Percentiles rank a stretch among this genome's conserved stretches.
These are phyloP conservation scores for Apamea epomidion DNA, from an alignment of 2,888 invertebrate genomes.

Conservation along the genomic window DNA sequence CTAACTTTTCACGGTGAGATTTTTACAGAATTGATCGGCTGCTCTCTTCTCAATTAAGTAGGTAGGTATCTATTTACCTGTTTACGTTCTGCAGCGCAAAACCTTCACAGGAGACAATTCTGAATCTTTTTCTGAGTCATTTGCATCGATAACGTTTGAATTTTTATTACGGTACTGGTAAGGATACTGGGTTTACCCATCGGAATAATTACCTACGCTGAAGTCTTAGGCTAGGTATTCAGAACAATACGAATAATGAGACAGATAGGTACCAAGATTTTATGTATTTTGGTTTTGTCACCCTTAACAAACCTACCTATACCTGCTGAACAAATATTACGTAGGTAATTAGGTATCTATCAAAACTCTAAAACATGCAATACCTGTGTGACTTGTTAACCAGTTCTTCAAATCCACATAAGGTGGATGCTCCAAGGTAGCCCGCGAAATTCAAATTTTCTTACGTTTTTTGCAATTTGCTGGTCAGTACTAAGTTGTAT, in stretches of 20 bases:
- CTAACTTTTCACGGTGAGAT: no score
- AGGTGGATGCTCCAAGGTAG: no score
- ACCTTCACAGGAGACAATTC: slow-evolving; percentile 3
- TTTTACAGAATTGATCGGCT: no score
- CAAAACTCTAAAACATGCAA: not conserved
- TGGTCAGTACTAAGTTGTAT: no score
- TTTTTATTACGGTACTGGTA: slow-evolving; percentile 4
- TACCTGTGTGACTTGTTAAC: not conserved
- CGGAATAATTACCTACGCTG: not conserved
- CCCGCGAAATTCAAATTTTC: no score
- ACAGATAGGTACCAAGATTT: not conserved
- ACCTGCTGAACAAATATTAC: not conserved
- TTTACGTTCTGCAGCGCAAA: not conserved
- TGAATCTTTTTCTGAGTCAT: slow-evolving; percentile 29
- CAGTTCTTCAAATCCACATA: not conserved
- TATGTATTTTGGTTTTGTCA: not conserved
- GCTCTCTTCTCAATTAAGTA: not conserved
- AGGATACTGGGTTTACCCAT: slow-evolving; percentile 18
- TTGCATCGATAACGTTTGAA: slow-evolving; percentile 23
- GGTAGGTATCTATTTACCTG: not conserved
- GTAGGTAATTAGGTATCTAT: no score
- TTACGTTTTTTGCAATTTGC: no score
- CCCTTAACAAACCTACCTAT: not conserved
- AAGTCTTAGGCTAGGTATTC: slow-evolving; percentile 11
- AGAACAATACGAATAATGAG: not conserved